Conservation (phyloP, 2,113 vertebrate genomes). For the Ammodytes marinus region DNA sequence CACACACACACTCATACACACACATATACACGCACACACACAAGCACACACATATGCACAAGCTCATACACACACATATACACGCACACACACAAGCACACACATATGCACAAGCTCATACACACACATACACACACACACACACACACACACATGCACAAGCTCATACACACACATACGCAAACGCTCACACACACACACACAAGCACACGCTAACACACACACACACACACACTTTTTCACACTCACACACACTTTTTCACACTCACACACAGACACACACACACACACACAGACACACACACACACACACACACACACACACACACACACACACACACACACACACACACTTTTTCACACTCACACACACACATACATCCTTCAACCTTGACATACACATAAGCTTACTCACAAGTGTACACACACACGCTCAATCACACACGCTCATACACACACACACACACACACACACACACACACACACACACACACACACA, state of each 20-base stretch:
- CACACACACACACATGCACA: slow-evolving; percentile 13
- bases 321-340: slow-evolving; percentile 12
- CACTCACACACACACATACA: not conserved
- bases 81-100: not conserved
- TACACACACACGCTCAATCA: not conserved
- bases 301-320: slow-evolving; percentile 5
- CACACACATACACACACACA: slow-evolving; percentile 1
- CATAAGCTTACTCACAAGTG: slow-evolving; percentile 6
- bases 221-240: not conserved
- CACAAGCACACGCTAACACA: not conserved
- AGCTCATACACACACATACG: slow-evolving; percentile 9
- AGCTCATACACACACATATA: slow-evolving; percentile 4
- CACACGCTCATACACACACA: not conserved
- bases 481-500: slow-evolving; percentile 5
- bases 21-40: slow-evolving; percentile 11
- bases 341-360: slow-evolving; percentile 12
- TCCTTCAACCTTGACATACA: slow-evolving; percentile 26
- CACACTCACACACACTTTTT: not conserved
- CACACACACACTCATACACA: not conserved
- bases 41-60: slow-evolving; percentile 7
- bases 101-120: no score
- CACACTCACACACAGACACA: not conserved
- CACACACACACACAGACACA: slow-evolving; percentile 3
- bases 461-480: slow-evolving; percentile 23
- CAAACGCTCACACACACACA: slow-evolving; percentile 14